Percentiles rank a stretch among this genome's conserved stretches.
Evolutionary conservation across 2,888 invertebrate species (phyloP).

Genomic region (Euzetes globulus): DNA sequence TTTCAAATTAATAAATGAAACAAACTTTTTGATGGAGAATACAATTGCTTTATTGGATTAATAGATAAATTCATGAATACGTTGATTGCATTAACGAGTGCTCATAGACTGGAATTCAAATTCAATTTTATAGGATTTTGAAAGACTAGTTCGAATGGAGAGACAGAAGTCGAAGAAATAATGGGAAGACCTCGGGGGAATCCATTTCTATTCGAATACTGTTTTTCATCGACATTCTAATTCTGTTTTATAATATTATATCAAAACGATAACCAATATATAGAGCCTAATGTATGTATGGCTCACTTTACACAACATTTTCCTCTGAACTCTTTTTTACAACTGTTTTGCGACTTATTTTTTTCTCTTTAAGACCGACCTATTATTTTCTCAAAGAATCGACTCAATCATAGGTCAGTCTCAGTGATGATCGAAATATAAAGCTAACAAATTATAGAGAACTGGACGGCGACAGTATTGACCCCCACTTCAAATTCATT

Average conservation of each 20-base stretch:
- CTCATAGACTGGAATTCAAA: neutral
- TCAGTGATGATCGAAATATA: neutral
- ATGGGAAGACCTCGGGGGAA: slow-evolving; percentile 7
- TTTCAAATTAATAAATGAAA: no score
- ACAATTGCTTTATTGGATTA: no score
- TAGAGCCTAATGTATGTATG: neutral
- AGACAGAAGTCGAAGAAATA: neutral
- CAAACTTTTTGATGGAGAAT: no score
- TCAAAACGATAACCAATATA: neutral
- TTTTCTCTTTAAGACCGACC: neutral
- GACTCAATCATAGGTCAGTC: neutral
- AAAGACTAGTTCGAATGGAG: neutral
- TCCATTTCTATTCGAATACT: neutral
- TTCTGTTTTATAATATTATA: neutral
- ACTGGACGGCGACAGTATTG: neutral
- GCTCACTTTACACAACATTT: neutral
- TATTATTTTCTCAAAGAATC: neutral
- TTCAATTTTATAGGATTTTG: slow-evolving; percentile 4
- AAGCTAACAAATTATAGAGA: neutral
- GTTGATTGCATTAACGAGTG: neutral
- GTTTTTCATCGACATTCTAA: neutral
- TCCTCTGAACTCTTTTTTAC: neutral
- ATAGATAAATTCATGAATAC: no score
- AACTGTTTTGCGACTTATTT: neutral
- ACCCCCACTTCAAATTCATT: neutral